Evolutionary conservation across 2,797 vertebrate species (phyloP), one percentile per base, ranked within the genome.

Genomic region (Phataginus tetradactyla): DNA sequence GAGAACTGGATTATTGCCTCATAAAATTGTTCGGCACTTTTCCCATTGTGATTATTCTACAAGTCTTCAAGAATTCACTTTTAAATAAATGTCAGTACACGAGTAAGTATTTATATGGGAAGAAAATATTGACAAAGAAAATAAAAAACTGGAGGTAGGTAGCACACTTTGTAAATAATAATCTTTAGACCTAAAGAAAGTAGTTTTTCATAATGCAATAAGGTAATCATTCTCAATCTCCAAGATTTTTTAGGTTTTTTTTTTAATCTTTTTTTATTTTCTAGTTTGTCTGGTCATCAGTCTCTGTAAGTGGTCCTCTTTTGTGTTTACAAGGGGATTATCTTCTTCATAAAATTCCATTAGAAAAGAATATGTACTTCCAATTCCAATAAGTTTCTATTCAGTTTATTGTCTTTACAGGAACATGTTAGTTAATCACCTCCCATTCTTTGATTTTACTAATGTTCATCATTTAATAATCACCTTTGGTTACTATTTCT

Each of bases 31-130:
- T 95, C 25, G 18, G 57, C 97, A 86, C 71, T 97, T 94, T 64
- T 97, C 51, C 17, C 92, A 83, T 57, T 97, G 95, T 53, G 81
- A 97, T 85, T 92, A 87, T 96, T 90, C 90, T 42, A 95, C 79
- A 94, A 87, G 34, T 45, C 39, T 96, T 98, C 75, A 75, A 89
- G 72, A 97, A 96, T 92, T 80, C 86, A 34, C 72, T 94, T 93
- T 98, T 96, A 97, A 98, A 97, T 93, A 95, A 97, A 94, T 94
- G 66, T 94, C 53, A 63, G 90, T 94, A 92, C 25, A 77, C n/a
- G 90, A 96, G 61, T 51, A 95, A 96, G 89, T 72, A 12, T 23
- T 84, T 88, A 18, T 14, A 57, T 9, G 37, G 5, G 66, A 39
- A 96, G 45, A 77, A 97, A 85, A 29, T 32, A 64, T 0, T 69